A percentile compares a stretch with the other conserved stretches of the same genome.
These are phyloP conservation scores for Neofelis nebulosa DNA, from an alignment of 2,113 vertebrate species.

Conservation along the genomic window DNA sequence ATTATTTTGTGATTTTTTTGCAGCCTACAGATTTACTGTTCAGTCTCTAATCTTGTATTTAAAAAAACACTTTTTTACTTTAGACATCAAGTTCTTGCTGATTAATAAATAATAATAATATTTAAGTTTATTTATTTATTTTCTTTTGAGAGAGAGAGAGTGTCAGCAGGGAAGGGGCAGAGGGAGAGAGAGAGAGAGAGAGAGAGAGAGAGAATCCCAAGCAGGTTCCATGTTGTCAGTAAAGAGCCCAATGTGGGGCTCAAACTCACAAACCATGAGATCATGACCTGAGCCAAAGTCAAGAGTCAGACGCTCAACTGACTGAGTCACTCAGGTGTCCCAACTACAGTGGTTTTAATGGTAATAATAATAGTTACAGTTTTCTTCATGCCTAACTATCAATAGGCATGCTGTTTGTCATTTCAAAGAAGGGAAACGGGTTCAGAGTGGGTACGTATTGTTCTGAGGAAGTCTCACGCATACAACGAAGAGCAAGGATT, in stretches of 20 bases:
- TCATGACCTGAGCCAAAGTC: no score
- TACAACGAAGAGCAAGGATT: background rate
- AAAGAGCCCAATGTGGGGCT: no score
- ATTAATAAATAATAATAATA: background rate
- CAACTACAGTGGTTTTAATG: background rate
- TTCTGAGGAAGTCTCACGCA: background rate
- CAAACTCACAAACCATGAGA: no score
- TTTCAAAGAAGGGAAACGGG: background rate
- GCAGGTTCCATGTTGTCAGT: no score
- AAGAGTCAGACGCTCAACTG: no score
- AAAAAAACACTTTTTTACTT: background rate
- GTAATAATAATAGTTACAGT: background rate
- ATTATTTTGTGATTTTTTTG: constrained; percentile 5
- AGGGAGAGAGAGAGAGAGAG: no score
- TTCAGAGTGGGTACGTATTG: background rate
- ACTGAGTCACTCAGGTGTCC: no score
- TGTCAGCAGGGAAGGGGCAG: no score
- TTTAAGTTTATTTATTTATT: no score
- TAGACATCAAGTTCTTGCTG: background rate
- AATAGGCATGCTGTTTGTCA: background rate
- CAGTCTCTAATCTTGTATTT: background rate
- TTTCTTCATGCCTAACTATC: background rate
- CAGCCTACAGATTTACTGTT: background rate
- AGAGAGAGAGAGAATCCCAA: no score
- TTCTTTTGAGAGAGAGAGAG: no score